Percentiles rank a stretch among this genome's conserved stretches.
These are phyloP conservation scores for Meta bourneti DNA, from an alignment of 2,888 invertebrate species.

Conservation along the genomic window DNA sequence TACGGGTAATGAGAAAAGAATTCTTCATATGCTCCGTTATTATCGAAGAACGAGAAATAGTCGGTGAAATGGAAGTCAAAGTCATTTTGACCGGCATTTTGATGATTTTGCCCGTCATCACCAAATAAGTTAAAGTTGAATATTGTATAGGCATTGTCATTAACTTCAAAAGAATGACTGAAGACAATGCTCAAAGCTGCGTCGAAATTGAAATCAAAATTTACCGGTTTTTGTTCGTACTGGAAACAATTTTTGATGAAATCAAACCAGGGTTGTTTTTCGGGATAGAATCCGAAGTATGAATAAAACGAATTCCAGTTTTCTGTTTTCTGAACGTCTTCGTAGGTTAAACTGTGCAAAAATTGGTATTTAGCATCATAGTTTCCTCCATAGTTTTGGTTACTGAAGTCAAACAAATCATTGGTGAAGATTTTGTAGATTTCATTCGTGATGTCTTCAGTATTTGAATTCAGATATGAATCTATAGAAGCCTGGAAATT, in stretches of 20 bases:
- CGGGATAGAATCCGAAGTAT: conserved; percentile 14
- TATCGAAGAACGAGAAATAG: not conserved
- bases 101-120: not conserved
- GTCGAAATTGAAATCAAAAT: conserved; percentile 21
- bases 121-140: conserved; percentile 15
- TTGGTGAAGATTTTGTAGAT: not conserved
- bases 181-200: not conserved
- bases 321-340: not conserved
- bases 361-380: conserved; percentile 13
- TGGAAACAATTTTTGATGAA: conserved; percentile 32
- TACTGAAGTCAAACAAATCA: conserved; percentile 13
- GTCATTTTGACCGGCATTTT: not conserved
- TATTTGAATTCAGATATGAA: not conserved
- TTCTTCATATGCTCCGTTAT: not conserved
- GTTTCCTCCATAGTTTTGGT: not conserved
- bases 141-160: not conserved
- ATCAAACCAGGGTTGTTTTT: conserved; percentile 3
- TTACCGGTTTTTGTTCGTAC: not conserved
- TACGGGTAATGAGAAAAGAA: not conserved
- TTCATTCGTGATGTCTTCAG: not conserved
- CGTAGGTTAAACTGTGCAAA: conserved; percentile 1
- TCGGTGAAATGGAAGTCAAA: conserved; percentile 1
- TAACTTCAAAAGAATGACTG: not conserved
- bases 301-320: conserved; percentile 14
- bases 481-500: conserved; percentile 21